phyloP scores from a whole-genome alignment of 2,113 vertebrate species.

The Chiloscyllium plagiosum region DNA sequence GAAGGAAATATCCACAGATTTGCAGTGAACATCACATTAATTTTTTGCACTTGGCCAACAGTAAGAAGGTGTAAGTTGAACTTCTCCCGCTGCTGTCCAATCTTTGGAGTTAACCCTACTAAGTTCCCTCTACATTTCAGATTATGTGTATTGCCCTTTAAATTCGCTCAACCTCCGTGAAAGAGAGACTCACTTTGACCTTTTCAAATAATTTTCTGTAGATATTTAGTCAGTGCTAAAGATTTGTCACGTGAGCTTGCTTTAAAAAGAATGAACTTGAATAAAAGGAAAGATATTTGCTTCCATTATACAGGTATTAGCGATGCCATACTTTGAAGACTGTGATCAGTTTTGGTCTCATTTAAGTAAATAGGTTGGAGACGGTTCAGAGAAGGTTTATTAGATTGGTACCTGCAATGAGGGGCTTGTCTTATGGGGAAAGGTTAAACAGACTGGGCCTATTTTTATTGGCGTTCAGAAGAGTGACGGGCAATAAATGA shows the following conservation, averaged over 20 bases:
- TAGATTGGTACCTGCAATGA: too few relatives aligned
- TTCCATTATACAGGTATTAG: too few relatives aligned
- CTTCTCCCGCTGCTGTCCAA: neutral
- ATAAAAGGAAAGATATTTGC: neutral
- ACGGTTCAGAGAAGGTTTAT: too few relatives aligned
- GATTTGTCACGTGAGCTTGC: neutral
- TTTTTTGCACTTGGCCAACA: neutral
- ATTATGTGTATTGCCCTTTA: neutral
- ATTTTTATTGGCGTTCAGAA: too few relatives aligned
- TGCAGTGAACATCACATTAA: neutral
- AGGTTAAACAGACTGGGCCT: too few relatives aligned
- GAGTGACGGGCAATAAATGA: too few relatives aligned
- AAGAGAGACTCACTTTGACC: neutral
- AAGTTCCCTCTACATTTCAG: neutral
- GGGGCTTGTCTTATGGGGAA: too few relatives aligned
- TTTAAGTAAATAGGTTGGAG: too few relatives aligned
- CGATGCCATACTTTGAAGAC: too few relatives aligned
- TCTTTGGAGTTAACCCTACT: neutral
- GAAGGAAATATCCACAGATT: neutral
- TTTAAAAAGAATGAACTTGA: neutral
- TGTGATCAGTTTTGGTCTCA: too few relatives aligned
- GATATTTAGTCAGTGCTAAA: neutral
- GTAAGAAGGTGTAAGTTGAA: neutral
- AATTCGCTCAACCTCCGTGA: neutral
- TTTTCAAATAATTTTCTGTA: neutral